phyloP scores from a whole-genome alignment of 2,113 vertebrate species.

The Neolamprologus sp. region DNA sequence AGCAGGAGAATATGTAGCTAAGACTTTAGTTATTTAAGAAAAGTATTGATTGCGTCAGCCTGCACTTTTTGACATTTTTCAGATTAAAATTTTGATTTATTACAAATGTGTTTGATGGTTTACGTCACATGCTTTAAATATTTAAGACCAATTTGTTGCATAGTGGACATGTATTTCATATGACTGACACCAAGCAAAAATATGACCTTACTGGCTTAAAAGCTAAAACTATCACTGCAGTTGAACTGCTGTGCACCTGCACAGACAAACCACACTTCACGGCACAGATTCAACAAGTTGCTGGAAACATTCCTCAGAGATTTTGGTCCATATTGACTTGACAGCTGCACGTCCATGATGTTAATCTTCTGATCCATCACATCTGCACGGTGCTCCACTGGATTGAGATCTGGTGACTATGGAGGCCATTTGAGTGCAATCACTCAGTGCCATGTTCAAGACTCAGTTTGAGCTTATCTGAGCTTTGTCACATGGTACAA shows the following conservation, averaged over 20 bases:
- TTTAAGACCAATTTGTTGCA: not conserved
- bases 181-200: not conserved
- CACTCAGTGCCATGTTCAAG: not conserved
- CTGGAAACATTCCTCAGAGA: not conserved
- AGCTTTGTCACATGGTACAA: not conserved
- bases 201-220: not conserved
- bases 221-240: not conserved
- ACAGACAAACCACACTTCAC: not conserved
- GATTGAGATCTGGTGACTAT: not conserved
- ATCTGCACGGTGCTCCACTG: not conserved
- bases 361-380: not conserved
- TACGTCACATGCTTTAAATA: not conserved
- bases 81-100: not conserved
- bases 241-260: not conserved
- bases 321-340: not conserved
- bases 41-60: rapidly evolving
- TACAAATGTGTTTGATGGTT: not conserved
- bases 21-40: not conserved
- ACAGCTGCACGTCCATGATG: not conserved
- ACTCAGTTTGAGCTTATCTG: not conserved
- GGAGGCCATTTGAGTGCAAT: rapidly evolving
- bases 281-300: not conserved
- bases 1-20: not conserved
- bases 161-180: not conserved
- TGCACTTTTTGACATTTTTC: not conserved